phyloP scores from a whole-genome alignment of 2,113 vertebrate genomes.

The Oceanites oceanicus region DNA sequence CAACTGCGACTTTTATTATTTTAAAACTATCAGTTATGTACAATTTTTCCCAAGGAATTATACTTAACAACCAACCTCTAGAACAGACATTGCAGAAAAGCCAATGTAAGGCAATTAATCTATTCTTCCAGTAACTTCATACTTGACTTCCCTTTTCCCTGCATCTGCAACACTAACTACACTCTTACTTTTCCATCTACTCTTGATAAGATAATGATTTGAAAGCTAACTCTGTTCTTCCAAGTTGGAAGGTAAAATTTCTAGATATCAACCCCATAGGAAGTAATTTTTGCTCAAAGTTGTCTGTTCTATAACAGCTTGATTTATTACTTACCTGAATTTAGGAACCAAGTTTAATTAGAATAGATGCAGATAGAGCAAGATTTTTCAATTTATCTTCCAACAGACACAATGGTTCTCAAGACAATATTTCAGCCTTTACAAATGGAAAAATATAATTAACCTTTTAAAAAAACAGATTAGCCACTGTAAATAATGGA shows the following conservation, averaged over 20 bases:
- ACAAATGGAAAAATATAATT: not conserved
- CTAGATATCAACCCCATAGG: not conserved
- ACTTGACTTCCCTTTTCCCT: not conserved
- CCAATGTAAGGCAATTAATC: not conserved
- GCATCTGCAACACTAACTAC: not conserved
- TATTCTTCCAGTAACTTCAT: not conserved
- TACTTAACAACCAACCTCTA: not conserved
- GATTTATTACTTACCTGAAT: not conserved
- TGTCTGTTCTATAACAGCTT: not conserved
- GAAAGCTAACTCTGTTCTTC: not conserved
- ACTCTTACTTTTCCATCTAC: not conserved
- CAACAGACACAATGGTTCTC: not conserved
- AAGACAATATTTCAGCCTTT: not conserved
- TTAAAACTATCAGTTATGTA: not conserved
- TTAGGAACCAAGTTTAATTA: not conserved
- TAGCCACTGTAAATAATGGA: not conserved
- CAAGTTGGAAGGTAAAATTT: not conserved
- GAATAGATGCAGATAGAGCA: not conserved
- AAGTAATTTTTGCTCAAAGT: not conserved
- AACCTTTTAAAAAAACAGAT: not conserved
- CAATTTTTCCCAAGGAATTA: not conserved
- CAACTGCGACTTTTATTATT: not conserved
- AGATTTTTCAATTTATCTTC: not conserved
- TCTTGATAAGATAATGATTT: not conserved
- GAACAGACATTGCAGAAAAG: not conserved